Evolutionary conservation across 2,113 vertebrate species (phyloP).

Genomic region (Oryzias celebensis): DNA sequence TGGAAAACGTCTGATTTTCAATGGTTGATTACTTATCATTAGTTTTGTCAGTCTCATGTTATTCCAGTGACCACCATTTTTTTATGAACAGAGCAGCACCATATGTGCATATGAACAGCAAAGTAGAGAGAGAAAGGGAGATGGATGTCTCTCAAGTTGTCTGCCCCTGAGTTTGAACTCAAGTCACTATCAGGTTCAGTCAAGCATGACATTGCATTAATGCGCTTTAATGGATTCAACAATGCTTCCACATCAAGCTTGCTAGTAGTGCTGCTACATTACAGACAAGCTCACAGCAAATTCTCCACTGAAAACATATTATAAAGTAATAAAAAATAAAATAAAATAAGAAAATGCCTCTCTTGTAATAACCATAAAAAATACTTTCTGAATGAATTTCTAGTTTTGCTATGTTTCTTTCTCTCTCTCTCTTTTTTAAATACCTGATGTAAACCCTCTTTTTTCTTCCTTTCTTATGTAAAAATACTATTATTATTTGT

Average conservation of each 20-base stretch:
- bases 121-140: constrained; percentile 29
- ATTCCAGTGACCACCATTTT: too few species aligned
- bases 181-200: constrained; percentile 55
- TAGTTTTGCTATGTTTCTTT: background rate
- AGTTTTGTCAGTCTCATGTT: too few species aligned
- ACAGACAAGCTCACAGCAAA: constrained; percentile 11
- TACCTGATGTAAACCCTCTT: too few species aligned
- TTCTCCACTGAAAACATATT: constrained; percentile 3
- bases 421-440: too few species aligned
- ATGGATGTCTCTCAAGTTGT: constrained; percentile 54
- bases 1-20: too few species aligned
- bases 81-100: too few species aligned
- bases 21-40: too few species aligned
- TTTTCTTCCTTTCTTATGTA: too few species aligned
- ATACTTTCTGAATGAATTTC: background rate
- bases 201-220: constrained; percentile 70
- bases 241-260: constrained; percentile 62
- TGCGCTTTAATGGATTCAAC: constrained; percentile 64
- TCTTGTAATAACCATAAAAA: background rate
- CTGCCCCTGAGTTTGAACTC: constrained; percentile 57
- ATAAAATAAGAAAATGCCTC: background rate
- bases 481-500: background rate
- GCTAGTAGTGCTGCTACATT: constrained; percentile 26
- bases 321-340: constrained; percentile 25
- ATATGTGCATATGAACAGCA: too few species aligned